These are phyloP conservation scores for Cremastinae sp. DNA, from an alignment of 2,888 invertebrate species.

Conservation along the genomic window DNA sequence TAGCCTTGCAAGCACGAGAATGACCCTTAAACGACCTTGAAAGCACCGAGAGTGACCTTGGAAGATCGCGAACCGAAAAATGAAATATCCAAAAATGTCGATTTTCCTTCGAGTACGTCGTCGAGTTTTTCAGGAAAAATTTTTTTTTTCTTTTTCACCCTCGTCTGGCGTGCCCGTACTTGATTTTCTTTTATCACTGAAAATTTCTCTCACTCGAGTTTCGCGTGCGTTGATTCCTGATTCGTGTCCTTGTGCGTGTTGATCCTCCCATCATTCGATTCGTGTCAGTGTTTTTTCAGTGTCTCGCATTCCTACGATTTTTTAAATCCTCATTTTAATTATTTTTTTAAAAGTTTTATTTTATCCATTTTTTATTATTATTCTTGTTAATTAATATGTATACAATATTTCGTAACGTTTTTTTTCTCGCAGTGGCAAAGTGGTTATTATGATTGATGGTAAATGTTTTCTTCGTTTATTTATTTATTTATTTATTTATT, in stretches of 20 bases:
- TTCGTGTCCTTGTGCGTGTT: conserved; percentile 44
- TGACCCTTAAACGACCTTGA: not conserved
- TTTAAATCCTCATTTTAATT: conserved; percentile 43
- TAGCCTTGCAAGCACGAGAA: too few species aligned
- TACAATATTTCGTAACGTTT: conserved; percentile 60
- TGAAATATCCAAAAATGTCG: conserved; percentile 3
- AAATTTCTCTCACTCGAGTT: conserved; percentile 11
- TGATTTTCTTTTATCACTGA: conserved; percentile 43
- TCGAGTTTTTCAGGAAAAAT: conserved; percentile 41
- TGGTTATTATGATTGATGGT: conserved; percentile 57
- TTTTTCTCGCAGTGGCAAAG: conserved; percentile 60
- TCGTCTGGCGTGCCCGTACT: conserved; percentile 53
- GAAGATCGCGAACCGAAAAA: too few species aligned
- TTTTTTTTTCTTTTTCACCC: conserved; percentile 46
- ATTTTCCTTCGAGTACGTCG: conserved; percentile 32
- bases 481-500: conserved; percentile 10
- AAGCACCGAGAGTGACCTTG: too few species aligned
- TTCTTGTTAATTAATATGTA: conserved; percentile 59
- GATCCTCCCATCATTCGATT: conserved; percentile 51
- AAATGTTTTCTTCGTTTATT: conserved; percentile 48
- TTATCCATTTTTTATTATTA: conserved; percentile 7
- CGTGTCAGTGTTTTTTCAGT: conserved; percentile 26
- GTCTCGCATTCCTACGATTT: conserved; percentile 48
- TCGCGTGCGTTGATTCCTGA: conserved; percentile 16
- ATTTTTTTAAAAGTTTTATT: conserved; percentile 55